A percentile compares a stretch with the other conserved stretches of the same genome.
Conservation (phyloP, 2,797 vertebrate species). For the Erethizon dorsatum region DNA sequence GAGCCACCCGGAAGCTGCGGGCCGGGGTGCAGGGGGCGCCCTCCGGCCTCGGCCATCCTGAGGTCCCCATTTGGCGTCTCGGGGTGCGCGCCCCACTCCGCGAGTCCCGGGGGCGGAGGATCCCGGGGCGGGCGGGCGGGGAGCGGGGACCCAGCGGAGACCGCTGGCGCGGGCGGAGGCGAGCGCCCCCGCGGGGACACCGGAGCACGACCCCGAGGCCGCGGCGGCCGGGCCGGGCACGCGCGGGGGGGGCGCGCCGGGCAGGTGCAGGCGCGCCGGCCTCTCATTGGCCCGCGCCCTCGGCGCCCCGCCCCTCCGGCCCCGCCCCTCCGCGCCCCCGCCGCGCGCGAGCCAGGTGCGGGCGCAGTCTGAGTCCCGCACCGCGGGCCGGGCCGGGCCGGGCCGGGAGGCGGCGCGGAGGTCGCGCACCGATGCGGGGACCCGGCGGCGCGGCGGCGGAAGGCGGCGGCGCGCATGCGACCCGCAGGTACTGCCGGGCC, state of each 20-base stretch:
- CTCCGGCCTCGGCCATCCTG: neutral
- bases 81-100: neutral
- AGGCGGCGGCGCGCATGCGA: constrained; percentile 69
- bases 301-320: neutral
- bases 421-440: constrained; percentile 85
- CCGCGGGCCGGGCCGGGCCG: constrained; percentile 62
- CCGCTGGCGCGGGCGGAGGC: neutral
- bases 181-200: neutral
- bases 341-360: constrained; percentile 74
- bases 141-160: neutral
- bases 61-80: neutral
- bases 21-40: neutral
- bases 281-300: constrained; percentile 78
- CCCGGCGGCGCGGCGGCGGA: constrained; percentile 39
- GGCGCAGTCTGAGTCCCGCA: constrained; percentile 25
- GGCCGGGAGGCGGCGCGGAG: constrained; percentile 77
- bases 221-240: neutral
- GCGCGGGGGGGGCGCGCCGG: neutral
- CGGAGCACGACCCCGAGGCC: neutral
- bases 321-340: neutral
- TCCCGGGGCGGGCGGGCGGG: neutral
- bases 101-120: neutral
- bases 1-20: neutral
- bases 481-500: constrained; percentile 76
- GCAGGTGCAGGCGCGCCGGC: constrained; percentile 86